A percentile compares a stretch with the other conserved stretches of the same genome.
Evolutionary conservation across 2,888 invertebrate species (phyloP).

Genomic region (Parapristionchus giblindavisi): DNA sequence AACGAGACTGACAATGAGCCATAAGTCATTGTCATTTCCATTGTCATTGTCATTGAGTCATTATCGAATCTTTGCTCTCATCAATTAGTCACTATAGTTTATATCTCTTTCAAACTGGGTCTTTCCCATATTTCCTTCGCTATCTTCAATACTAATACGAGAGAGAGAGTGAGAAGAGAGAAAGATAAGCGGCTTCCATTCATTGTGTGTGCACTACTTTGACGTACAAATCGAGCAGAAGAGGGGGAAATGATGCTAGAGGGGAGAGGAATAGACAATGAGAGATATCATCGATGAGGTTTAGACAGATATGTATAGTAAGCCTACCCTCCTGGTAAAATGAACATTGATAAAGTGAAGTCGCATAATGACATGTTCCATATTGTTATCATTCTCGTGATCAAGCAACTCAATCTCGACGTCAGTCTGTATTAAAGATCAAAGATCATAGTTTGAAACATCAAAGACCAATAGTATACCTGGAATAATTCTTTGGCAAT

Average conservation of each 20-base stretch:
- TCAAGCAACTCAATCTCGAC: slow-evolving; percentile 88
- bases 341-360: slow-evolving; percentile 90
- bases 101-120: neutral
- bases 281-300: neutral
- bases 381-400: slow-evolving; percentile 87
- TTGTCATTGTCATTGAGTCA: no score
- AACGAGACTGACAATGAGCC: no score
- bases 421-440: slow-evolving; percentile 38
- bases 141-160: slow-evolving; percentile 28
- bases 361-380: slow-evolving; percentile 91
- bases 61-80: no score
- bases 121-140: neutral
- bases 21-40: no score
- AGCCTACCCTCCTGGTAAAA: slow-evolving; percentile 41
- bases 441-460: no score
- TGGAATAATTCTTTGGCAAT: slow-evolving; percentile 81
- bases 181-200: slow-evolving; percentile 35
- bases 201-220: slow-evolving; percentile 14
- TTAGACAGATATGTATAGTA: neutral
- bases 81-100: no score
- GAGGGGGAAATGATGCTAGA: neutral
- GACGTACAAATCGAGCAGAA: neutral
- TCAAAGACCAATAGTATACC: slow-evolving; percentile 74
- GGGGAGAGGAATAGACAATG: neutral
- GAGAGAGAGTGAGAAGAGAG: slow-evolving; percentile 20